phyloP scores from a whole-genome alignment of 2,113 vertebrate genomes.

The Percina caprodes region DNA sequence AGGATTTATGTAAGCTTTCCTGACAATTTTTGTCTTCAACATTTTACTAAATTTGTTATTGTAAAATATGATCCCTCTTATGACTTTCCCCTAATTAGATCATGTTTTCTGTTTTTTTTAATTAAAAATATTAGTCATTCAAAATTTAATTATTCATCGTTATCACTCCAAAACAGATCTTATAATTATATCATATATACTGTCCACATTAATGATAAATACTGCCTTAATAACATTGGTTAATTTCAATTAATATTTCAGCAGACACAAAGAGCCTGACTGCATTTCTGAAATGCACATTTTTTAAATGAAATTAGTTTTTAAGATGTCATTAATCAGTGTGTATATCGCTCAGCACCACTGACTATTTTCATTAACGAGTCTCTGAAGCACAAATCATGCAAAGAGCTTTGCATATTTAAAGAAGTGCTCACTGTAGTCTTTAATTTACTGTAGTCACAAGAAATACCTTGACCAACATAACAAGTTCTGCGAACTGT shows the following conservation, averaged over 20 bases:
- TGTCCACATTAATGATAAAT: constrained; percentile 39
- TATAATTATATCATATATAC: constrained; percentile 34
- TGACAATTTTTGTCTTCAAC: constrained; percentile 34
- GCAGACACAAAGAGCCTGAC: constrained; percentile 19
- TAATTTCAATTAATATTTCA: constrained; percentile 48
- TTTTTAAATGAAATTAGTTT: constrained; percentile 50
- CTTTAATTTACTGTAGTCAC: constrained; percentile 13
- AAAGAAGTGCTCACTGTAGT: constrained; percentile 38
- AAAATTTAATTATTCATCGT: constrained; percentile 54
- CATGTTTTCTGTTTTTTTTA: constrained; percentile 45
- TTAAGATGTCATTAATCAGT: constrained; percentile 55
- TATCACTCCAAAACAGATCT: constrained; percentile 57
- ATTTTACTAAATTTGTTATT: constrained; percentile 39
- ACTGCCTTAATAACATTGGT: constrained; percentile 37
- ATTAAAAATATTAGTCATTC: constrained; percentile 30
- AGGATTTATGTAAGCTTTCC: constrained; percentile 47
- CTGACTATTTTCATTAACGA: constrained; percentile 52
- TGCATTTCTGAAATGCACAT: constrained; percentile 18
- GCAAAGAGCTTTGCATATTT: constrained; percentile 43
- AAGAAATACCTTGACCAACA: constrained; percentile 9
- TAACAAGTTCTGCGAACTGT: constrained; percentile 2
- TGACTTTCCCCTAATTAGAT: constrained; percentile 49
- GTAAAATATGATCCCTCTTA: constrained; percentile 35
- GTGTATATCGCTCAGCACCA: constrained; percentile 28
- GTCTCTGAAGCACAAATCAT: constrained; percentile 38